Evolutionary conservation across 1,140 invertebrate species (phyloP), one percentile per base, ranked within the genome.

Genomic region (Lysiphlebus fabarum): DNA sequence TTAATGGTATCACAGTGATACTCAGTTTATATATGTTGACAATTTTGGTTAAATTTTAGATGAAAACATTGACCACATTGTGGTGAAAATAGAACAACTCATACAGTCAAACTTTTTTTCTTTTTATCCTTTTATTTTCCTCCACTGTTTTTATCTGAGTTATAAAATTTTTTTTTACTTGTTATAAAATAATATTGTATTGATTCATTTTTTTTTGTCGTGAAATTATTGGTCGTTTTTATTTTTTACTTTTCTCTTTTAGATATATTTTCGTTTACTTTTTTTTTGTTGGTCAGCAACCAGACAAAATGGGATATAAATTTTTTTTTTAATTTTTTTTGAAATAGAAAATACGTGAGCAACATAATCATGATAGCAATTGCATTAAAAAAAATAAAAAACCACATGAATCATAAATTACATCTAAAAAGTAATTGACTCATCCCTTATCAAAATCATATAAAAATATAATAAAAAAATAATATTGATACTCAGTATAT

Each of bases 1-100:
- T 77, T 77, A 76, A 77, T 76, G 71, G 69, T 71, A 77, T 75
- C 70, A 57, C 69, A 70, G 66, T 2, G 17, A 26, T 26, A 26
- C 17, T 26, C 2, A 2, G 17, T 26, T 66, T 68, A 66, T 71
- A 54, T 45, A 66, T 64, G 64, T 63, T 56, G 65, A 64, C 17
- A 17, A 48, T 48, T 66, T 68, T 59, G 63, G 62, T 42, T 40
- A 59, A 59, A 36, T 36, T 33, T 10, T 67, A 61, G 62, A 61
- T 42, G 48, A 57, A 50, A 37, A 36, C 14, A 26, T 64, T 66
- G 64, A 58, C 49, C 61, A 64, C 59, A 54, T 45, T 49, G 58
- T 49, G 53, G 62, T 64, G 62, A 53, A 67, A 65, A 62, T 64
- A 58, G 56, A 56, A 44, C 54, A 53, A 51, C 33, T 43, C 55